These are phyloP conservation scores for Steinernema khuongi DNA, from an alignment of 1,140 invertebrate genomes.

Conservation along the genomic window DNA sequence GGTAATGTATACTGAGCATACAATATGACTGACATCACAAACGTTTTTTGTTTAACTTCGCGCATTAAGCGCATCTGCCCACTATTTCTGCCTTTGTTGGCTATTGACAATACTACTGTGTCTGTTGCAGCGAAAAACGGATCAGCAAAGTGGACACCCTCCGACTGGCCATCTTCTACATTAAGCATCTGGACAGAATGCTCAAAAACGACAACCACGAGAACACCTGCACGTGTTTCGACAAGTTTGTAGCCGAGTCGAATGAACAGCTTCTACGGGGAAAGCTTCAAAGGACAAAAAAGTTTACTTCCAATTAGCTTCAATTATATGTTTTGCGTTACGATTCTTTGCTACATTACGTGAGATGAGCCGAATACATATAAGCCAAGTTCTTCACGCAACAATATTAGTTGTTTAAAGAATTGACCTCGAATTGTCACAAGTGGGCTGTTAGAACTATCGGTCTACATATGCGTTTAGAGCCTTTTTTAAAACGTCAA, in stretches of 20 bases:
- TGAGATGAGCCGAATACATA: no score
- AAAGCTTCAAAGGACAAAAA: neutral
- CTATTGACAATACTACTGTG: neutral
- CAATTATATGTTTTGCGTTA: no score
- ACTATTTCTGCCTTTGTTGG: slow-evolving; percentile 16
- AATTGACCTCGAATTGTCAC: no score
- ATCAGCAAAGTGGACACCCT: slow-evolving; percentile 63
- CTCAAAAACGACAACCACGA: slow-evolving; percentile 65
- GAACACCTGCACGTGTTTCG: neutral
- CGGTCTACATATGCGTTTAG: no score
- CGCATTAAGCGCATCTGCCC: neutral
- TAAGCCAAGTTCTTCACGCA: no score
- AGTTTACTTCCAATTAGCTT: no score
- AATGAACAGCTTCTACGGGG: neutral
- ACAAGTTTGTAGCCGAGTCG: neutral
- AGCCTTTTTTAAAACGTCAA: no score
- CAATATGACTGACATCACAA: neutral
- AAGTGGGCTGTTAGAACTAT: no score
- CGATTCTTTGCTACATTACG: no score
- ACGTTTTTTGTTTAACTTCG: neutral
- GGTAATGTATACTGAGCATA: slow-evolving; percentile 15
- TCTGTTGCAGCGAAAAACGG: slow-evolving; percentile 59
- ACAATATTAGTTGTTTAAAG: no score
- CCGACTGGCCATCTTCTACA: slow-evolving; percentile 61
- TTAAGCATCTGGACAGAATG: slow-evolving; percentile 59